These are phyloP conservation scores for Pelmatolapia mariae DNA, from an alignment of 2,113 vertebrate genomes.

Conservation along the genomic window DNA sequence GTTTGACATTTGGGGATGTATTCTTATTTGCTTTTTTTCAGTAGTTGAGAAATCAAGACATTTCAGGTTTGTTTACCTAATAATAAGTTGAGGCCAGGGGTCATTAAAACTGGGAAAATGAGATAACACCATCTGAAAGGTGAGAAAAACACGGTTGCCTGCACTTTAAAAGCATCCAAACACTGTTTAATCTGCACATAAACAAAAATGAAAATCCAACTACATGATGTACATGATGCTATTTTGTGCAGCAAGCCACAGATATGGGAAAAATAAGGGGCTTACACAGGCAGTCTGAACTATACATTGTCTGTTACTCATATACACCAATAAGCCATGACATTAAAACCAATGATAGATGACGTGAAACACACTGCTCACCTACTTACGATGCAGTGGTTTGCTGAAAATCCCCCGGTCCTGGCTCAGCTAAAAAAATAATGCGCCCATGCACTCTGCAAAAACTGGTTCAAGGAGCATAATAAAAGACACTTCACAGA, in stretches of 20 bases:
- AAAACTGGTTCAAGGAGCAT: not conserved
- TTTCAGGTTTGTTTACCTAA: not conserved
- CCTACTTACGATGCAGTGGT: not conserved
- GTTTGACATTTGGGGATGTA: not conserved
- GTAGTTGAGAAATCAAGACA: not conserved
- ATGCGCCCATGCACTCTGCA: not conserved
- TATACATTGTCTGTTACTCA: not conserved
- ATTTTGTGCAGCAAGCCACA: not conserved
- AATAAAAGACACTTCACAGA: not conserved
- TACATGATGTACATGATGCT: not conserved
- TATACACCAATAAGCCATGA: not conserved
- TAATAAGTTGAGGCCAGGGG: not conserved
- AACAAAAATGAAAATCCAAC: not conserved
- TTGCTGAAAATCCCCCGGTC: not conserved
- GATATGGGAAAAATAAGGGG: not conserved
- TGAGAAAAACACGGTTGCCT: not conserved
- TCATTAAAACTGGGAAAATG: not conserved
- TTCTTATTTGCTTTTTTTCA: not conserved
- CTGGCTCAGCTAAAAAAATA: not conserved
- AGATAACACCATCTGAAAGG: not conserved
- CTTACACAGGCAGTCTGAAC: not conserved
- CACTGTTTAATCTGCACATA: not conserved
- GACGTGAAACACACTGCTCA: not conserved
- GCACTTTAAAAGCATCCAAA: not conserved
- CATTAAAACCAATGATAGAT: not conserved